Conservation (phyloP, 1,140 invertebrate species). For the Calephelis nemesis region DNA sequence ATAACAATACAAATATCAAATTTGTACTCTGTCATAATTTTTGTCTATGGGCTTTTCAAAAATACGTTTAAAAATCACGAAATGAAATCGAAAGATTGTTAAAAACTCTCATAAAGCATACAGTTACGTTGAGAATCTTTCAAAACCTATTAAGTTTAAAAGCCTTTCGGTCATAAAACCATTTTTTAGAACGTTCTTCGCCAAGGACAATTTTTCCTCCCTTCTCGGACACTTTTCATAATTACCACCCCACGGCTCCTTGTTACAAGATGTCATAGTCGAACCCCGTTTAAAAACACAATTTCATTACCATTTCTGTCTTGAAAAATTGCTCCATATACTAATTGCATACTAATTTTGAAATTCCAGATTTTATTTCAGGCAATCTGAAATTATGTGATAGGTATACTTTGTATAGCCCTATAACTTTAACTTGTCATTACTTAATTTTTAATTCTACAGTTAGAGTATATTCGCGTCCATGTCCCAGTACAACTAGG, state of each 20-base stretch:
- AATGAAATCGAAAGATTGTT: too few species aligned
- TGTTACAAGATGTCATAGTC: constrained; percentile 58
- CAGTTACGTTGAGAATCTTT: constrained; percentile 35
- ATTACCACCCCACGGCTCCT: constrained; percentile 45
- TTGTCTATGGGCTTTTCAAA: too few species aligned
- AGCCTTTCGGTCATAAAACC: constrained; percentile 57
- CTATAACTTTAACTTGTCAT: too few species aligned
- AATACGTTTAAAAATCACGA: too few species aligned
- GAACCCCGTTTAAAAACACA: constrained; percentile 37
- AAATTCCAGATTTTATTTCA: too few species aligned
- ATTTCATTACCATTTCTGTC: constrained; percentile 30
- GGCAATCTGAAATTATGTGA: too few species aligned
- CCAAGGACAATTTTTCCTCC: constrained; percentile 51
- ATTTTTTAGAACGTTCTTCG: constrained; percentile 55
- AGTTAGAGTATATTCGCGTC: too few species aligned
- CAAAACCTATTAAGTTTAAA: constrained; percentile 69
- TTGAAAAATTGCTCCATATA: constrained; percentile 6
- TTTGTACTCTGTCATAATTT: too few species aligned
- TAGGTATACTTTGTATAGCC: too few species aligned
- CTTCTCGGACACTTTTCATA: constrained; percentile 63
- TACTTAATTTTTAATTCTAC: too few species aligned
- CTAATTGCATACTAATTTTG: background rate
- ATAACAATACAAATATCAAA: too few species aligned
- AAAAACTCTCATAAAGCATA: constrained; percentile 26
- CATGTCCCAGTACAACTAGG: too few species aligned